A percentile compares a stretch with the other conserved stretches of the same genome.
Evolutionary conservation across 23 tunicate genomes (phyloP).

Genomic region (Trididemnum clinides): DNA sequence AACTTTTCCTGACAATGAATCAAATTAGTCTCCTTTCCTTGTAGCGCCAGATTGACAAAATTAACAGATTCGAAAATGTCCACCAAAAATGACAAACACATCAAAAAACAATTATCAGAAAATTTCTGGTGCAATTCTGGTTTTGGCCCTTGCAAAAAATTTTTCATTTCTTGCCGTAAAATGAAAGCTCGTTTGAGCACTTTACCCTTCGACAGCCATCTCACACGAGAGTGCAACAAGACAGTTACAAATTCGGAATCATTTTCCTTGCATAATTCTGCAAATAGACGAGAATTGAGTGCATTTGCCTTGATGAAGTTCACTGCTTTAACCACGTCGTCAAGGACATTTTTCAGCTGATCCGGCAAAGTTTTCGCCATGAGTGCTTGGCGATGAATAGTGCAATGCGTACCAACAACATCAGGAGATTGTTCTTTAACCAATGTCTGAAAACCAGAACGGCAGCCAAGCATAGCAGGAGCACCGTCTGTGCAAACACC

Average conservation of each 20-base stretch:
- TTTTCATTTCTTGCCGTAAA: constrained; percentile 30
- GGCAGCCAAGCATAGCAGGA: constrained; percentile 72
- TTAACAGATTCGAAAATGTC: constrained; percentile 66
- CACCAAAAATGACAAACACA: constrained; percentile 53
- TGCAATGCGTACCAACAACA: constrained; percentile 51
- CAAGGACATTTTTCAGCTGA: constrained; percentile 30
- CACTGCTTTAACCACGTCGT: constrained; percentile 50
- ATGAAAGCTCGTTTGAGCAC: constrained; percentile 34
- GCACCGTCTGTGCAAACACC: constrained; percentile 78
- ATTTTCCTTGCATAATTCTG: constrained; percentile 53
- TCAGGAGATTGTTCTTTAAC: constrained; percentile 50
- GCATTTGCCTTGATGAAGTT: constrained; percentile 55
- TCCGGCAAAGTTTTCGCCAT: constrained; percentile 46
- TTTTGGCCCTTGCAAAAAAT: constrained; percentile 36
- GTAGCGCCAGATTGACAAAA: constrained; percentile 48
- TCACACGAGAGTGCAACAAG: constrained; percentile 41
- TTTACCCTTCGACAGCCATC: constrained; percentile 53
- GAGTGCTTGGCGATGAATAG: constrained; percentile 41
- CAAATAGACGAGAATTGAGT: constrained; percentile 49
- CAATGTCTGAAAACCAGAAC: constrained; percentile 51
- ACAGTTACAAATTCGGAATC: constrained; percentile 51
- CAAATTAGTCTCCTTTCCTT: constrained; percentile 41
- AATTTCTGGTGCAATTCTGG: constrained; percentile 46
- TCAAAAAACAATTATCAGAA: constrained; percentile 50
- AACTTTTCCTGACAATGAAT: constrained; percentile 56